phyloP scores from a whole-genome alignment of 2,113 vertebrate genomes.

The Siphamia tubifer region DNA sequence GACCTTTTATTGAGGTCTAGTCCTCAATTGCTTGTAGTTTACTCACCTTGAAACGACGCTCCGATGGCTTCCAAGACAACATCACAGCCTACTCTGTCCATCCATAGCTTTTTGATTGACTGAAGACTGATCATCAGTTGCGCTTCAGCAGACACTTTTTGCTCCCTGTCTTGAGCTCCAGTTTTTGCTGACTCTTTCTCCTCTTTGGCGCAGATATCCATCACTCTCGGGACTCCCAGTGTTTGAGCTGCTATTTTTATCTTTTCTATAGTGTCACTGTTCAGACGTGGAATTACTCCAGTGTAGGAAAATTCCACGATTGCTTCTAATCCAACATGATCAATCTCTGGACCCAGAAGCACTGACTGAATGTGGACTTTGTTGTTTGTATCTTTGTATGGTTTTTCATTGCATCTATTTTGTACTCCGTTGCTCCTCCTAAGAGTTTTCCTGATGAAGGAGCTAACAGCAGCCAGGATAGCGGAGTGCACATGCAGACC shows the following conservation, averaged over 20 bases:
- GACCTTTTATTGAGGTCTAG: no score
- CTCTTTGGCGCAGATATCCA: conserved; percentile 61
- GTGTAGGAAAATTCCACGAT: conserved; percentile 87
- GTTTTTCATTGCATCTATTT: background rate
- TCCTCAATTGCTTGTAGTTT: background rate
- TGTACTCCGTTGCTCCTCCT: background rate
- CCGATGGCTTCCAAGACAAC: conserved; percentile 79
- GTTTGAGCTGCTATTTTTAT: conserved; percentile 72
- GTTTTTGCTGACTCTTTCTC: background rate
- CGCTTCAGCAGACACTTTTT: conserved; percentile 60
- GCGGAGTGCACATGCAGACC: conserved; percentile 58
- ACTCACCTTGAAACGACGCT: conserved; percentile 76
- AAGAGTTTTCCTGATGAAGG: conserved; percentile 48
- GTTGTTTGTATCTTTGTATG: background rate
- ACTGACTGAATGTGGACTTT: conserved; percentile 22
- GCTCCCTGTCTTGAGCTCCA: background rate
- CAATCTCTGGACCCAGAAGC: conserved; percentile 53
- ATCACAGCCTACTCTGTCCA: conserved; percentile 83
- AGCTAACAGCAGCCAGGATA: conserved; percentile 75
- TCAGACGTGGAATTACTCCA: conserved; percentile 69
- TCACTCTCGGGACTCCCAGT: conserved; percentile 77
- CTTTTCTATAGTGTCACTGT: conserved; percentile 13
- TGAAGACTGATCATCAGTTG: conserved; percentile 76
- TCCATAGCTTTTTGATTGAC: conserved; percentile 74
- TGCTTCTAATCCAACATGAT: conserved; percentile 71